phyloP scores from a whole-genome alignment of 2,797 vertebrate genomes.

The Craterocephalus amniculus region DNA sequence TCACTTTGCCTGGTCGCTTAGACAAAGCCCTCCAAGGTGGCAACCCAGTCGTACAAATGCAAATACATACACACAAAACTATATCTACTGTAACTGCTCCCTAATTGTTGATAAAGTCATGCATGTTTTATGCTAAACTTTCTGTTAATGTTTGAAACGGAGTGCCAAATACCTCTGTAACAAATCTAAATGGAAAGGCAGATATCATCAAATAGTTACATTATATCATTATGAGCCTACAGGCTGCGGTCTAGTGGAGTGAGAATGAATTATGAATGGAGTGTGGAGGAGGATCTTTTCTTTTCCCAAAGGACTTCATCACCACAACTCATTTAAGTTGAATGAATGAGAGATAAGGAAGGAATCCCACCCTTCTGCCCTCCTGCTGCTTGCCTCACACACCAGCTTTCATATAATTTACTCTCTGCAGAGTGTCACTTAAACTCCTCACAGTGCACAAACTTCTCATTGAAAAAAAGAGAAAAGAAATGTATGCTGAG shows the following conservation, averaged over 20 bases:
- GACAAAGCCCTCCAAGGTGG: too few relatives aligned
- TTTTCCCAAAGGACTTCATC: conserved; percentile 70
- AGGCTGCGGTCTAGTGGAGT: conserved; percentile 78
- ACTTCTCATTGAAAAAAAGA: conserved; percentile 40
- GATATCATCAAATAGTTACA: conserved; percentile 81
- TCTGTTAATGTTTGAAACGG: conserved; percentile 78
- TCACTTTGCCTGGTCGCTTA: too few relatives aligned
- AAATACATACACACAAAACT: conserved; percentile 34
- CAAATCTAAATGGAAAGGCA: conserved; percentile 80
- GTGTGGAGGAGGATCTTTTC: conserved; percentile 74
- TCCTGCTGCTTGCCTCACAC: conserved; percentile 49
- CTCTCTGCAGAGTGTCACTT: conserved; percentile 59
- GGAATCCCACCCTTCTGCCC: conserved; percentile 17
- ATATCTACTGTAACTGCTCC: conserved; percentile 38
- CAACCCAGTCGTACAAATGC: conserved; percentile 19
- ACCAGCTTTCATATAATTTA: conserved; percentile 71
- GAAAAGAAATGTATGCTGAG: conserved; percentile 71
- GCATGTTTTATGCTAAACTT: conserved; percentile 75
- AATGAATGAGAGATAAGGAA: conserved; percentile 76
- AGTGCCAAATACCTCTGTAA: conserved; percentile 70
- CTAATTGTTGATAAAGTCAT: conserved; percentile 73
- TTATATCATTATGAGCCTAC: conserved; percentile 81
- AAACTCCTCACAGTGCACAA: conserved; percentile 48
- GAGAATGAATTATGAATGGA: conserved; percentile 85
- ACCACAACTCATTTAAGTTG: conserved; percentile 81